These are phyloP conservation scores for Acanthosepion lycidas DNA, from an alignment of 2,888 invertebrate genomes.

Conservation along the genomic window DNA sequence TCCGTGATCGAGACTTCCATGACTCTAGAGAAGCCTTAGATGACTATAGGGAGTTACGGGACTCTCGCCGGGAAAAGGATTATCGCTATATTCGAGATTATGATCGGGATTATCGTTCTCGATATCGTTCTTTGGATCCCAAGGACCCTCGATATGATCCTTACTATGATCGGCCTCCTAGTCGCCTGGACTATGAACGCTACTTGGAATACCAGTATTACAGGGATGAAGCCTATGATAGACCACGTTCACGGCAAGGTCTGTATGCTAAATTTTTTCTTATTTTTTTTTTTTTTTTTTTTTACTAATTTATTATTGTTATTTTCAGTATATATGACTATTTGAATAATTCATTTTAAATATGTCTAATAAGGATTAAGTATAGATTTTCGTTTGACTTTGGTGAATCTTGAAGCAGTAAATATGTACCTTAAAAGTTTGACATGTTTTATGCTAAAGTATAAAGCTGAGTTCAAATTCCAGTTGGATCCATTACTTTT, in stretches of 20 bases:
- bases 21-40: constrained; percentile 53
- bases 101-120: constrained; percentile 47
- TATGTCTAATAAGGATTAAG: neutral
- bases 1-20: constrained; percentile 49
- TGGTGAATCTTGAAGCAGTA: no score
- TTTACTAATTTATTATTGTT: neutral
- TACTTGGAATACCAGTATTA: constrained; percentile 49
- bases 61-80: constrained; percentile 50
- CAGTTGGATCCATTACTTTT: no score
- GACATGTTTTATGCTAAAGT: no score
- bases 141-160: constrained; percentile 52
- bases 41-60: constrained; percentile 53
- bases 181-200: neutral
- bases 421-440: no score
- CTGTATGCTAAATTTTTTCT: constrained; percentile 48
- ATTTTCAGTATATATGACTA: neutral
- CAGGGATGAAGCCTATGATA: constrained; percentile 58
- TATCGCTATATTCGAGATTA: constrained; percentile 45
- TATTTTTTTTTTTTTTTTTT: no score
- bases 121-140: constrained; percentile 36
- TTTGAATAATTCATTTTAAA: neutral
- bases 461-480: no score
- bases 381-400: no score
- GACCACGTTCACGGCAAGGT: constrained; percentile 68
- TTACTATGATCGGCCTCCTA: constrained; percentile 52